A percentile compares a stretch with the other conserved stretches of the same genome.
Conservation (phyloP, 2,797 vertebrate species). For the Sebastes steindachneri region DNA sequence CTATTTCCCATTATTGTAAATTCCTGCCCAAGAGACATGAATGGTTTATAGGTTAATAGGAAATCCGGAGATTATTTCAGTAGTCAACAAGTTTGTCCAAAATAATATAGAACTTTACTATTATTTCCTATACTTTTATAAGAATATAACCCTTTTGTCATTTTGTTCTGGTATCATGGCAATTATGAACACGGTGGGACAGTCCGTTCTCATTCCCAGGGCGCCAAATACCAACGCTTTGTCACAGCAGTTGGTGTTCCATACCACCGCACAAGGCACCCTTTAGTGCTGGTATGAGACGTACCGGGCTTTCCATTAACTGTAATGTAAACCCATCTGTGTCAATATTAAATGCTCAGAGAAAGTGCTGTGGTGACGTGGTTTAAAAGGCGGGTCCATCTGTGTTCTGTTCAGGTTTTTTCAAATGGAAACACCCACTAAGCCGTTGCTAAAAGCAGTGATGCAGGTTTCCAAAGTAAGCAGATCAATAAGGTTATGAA, state of each 20-base stretch:
- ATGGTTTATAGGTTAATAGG: conserved; percentile 32
- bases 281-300: not conserved
- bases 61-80: conserved; percentile 25
- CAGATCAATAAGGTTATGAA: too few species aligned
- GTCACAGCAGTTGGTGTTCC: not conserved
- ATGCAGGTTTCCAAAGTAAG: too few species aligned
- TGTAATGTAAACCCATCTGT: not conserved
- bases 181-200: conserved; percentile 15
- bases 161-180: conserved; percentile 17
- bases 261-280: not conserved
- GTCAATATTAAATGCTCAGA: not conserved
- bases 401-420: too few species aligned
- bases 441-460: too few species aligned
- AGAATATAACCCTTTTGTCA: not conserved
- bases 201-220: not conserved
- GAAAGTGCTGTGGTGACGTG: not conserved
- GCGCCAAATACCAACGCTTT: fast-evolving
- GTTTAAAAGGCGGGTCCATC: not conserved
- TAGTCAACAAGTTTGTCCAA: conserved; percentile 22
- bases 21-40: conserved; percentile 38
- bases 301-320: not conserved
- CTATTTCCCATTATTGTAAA: conserved; percentile 67
- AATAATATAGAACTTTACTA: conserved; percentile 11
- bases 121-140: not conserved
- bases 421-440: too few species aligned